Base-by-base conservation (phyloP, 2,113 vertebrate species). In the Gallinago undulata region DNA sequence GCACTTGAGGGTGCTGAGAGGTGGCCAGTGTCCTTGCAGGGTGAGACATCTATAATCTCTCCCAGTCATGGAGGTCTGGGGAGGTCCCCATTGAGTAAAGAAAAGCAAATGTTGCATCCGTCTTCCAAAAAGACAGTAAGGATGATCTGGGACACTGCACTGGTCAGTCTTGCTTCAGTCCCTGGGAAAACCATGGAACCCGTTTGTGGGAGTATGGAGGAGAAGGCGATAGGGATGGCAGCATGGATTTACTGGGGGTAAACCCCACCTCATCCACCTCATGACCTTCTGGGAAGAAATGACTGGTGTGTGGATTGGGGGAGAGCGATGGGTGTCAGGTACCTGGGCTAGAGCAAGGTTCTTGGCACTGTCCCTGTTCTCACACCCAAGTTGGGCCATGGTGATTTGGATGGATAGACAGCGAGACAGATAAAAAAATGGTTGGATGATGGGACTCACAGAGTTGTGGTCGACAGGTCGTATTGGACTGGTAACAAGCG, bases 201-300 rank as follows among this genome's bases (percentile, higher is more conserved):
- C 6, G 0, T 33, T 75, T 50, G 37, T 37, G 37, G 31, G 7
- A 3, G 2, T 30, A 17, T 39, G 45, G 21, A 73, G 19, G 3
- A 45, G 7, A 41, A 75, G 16, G n/a, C 24, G 23, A 8, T 10
- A 11, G 11, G 39, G 25, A 76, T 69, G 16, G 11, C 23, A 50
- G 33, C 3, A 0, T 2, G 41, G 28, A 4, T 31, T 68, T 48
- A 14, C 24, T 0, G 1, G 18, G 17, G 7, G 4, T 53, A 27
- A 45, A 30, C 24, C 74, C 8, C 48, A 7, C 28, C 35, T 55
- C 35, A 47, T 2, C 25, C 21, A 6, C 19, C 19, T 16, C 33
- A 2, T 31, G 18, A 18, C 43, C 37, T 17, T 22, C 55, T 74
- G 31, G 60, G 45, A 37, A 70, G 43, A 82, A 73, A 13, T 12